Percentiles rank a stretch among this genome's conserved stretches.
Evolutionary conservation across 2,888 invertebrate genomes (phyloP).

Genomic region (Orthosia incerta): DNA sequence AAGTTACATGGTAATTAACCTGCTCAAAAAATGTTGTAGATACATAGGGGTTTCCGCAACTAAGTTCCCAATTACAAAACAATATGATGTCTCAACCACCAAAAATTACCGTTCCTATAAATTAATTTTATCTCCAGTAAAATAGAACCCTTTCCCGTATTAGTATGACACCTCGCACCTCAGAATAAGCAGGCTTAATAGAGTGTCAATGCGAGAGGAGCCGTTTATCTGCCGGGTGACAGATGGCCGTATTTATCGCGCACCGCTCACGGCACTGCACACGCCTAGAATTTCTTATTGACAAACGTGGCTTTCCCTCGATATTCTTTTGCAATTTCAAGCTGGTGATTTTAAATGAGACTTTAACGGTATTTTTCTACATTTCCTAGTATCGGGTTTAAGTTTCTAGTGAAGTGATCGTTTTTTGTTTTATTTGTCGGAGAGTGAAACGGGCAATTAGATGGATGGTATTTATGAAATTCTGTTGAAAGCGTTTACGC

Average conservation of each 20-base stretch:
- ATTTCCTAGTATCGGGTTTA: neutral
- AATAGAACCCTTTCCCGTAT: conserved; percentile 39
- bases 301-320: conserved; percentile 17
- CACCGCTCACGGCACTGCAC: conserved; percentile 52
- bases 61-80: no score
- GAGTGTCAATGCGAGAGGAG: conserved; percentile 53
- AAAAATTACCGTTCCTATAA: neutral
- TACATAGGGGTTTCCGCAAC: no score
- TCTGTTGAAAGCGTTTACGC: neutral
- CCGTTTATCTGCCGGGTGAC: conserved; percentile 59
- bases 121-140: conserved; percentile 7
- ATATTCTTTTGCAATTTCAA: conserved; percentile 49
- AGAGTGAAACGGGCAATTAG: neutral
- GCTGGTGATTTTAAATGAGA: conserved; percentile 38
- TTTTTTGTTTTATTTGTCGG: neutral
- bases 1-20: no score
- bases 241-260: conserved; percentile 58
- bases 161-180: conserved; percentile 42
- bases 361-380: conserved; percentile 15
- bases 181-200: conserved; percentile 55
- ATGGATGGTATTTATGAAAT: neutral
- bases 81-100: no score
- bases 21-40: no score
- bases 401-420: neutral
- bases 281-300: conserved; percentile 61